phyloP scores from a whole-genome alignment of 2,797 vertebrate species.

The Acomys russatus region DNA sequence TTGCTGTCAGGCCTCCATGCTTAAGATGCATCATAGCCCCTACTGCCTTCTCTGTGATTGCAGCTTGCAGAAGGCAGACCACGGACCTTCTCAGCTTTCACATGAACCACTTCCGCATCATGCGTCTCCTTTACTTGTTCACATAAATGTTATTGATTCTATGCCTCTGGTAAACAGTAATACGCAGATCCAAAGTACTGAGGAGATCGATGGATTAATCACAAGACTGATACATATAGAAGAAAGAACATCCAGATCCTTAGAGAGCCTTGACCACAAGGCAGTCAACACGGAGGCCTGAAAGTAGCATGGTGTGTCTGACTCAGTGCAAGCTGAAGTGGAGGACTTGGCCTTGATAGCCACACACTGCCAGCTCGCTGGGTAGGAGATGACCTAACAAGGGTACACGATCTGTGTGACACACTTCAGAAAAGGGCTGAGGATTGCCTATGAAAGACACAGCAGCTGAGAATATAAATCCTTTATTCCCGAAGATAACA shows the following conservation, averaged over 20 bases:
- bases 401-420: too few relatives aligned
- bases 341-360: neutral
- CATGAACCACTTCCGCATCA: neutral
- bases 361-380: neutral
- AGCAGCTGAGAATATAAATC: neutral
- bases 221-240: neutral
- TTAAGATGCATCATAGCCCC: neutral
- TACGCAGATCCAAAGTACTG: neutral
- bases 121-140: neutral
- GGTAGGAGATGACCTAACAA: neutral
- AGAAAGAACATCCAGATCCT: neutral
- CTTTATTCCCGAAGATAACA: neutral
- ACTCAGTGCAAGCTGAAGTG: neutral
- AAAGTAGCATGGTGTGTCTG: neutral
- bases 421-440: neutral
- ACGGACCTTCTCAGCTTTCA: neutral
- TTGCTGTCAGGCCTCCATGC: neutral
- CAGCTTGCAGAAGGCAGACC: neutral
- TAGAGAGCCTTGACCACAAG: neutral
- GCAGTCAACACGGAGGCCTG: neutral
- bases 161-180: too few relatives aligned
- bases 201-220: neutral
- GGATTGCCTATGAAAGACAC: neutral
- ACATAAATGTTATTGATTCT: neutral
- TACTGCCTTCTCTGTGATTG: neutral